phyloP scores from a whole-genome alignment of 2,113 vertebrate species.

The Origma solitaria region DNA sequence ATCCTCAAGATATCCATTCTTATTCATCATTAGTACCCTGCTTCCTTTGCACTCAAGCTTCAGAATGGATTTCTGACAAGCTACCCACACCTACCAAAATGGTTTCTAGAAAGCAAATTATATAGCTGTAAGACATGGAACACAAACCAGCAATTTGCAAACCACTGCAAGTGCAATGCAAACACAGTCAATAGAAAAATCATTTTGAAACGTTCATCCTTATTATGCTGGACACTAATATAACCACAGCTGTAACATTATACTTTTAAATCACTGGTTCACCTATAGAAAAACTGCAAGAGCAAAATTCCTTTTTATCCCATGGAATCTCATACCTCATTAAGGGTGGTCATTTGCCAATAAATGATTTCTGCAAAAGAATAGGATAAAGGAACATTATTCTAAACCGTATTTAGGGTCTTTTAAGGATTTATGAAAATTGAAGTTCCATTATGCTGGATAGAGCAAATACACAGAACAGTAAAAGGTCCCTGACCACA shows the following conservation, averaged over 20 bases:
- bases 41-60: neutral
- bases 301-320: neutral
- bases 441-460: neutral
- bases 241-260: neutral
- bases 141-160: conserved; percentile 3
- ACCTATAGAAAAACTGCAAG: neutral
- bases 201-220: neutral
- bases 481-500: neutral
- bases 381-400: neutral
- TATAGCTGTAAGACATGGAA: neutral
- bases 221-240: neutral
- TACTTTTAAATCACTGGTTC: neutral
- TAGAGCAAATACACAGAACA: neutral
- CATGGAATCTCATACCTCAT: neutral
- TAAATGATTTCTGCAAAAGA: neutral
- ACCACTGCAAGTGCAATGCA: neutral
- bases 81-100: neutral
- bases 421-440: neutral
- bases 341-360: neutral
- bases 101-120: conserved; percentile 35
- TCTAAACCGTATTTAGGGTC: neutral
- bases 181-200: neutral
- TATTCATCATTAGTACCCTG: neutral
- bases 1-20: neutral
- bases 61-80: neutral